These are phyloP conservation scores for Prunella fulvescens DNA, from an alignment of 2,113 vertebrate species.

Conservation along the genomic window DNA sequence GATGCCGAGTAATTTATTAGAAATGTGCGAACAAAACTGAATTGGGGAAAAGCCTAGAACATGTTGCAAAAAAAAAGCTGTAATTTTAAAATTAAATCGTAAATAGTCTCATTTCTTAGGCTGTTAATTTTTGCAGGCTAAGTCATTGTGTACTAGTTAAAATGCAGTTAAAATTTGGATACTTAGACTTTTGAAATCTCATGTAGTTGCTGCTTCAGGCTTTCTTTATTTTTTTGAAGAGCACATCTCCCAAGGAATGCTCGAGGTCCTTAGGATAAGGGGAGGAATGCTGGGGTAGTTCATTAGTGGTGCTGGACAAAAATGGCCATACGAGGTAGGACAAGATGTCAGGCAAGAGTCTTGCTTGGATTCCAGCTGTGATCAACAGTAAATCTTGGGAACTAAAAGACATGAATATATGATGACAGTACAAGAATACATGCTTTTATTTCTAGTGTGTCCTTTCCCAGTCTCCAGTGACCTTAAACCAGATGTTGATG, in stretches of 20 bases:
- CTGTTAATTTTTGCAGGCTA: background rate
- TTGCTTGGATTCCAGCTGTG: background rate
- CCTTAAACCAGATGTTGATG: background rate
- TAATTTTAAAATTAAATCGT: background rate
- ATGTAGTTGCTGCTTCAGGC: background rate
- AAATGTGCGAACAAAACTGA: background rate
- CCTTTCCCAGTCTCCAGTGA: background rate
- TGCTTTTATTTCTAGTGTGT: background rate
- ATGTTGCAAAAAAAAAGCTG: fast-evolving
- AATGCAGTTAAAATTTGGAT: background rate
- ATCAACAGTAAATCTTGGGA: background rate
- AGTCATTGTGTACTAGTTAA: background rate
- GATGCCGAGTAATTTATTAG: background rate
- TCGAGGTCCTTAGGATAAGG: background rate
- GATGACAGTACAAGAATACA: background rate
- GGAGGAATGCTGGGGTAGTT: background rate
- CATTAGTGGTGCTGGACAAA: background rate
- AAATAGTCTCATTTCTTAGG: background rate
- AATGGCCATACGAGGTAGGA: background rate
- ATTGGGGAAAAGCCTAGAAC: background rate
- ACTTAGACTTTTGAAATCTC: background rate
- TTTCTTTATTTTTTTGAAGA: background rate
- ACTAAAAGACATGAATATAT: background rate
- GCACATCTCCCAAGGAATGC: background rate
- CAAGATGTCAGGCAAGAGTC: background rate